phyloP scores from a whole-genome alignment of 1,140 invertebrate genomes.

The Drosophila sproati region DNA sequence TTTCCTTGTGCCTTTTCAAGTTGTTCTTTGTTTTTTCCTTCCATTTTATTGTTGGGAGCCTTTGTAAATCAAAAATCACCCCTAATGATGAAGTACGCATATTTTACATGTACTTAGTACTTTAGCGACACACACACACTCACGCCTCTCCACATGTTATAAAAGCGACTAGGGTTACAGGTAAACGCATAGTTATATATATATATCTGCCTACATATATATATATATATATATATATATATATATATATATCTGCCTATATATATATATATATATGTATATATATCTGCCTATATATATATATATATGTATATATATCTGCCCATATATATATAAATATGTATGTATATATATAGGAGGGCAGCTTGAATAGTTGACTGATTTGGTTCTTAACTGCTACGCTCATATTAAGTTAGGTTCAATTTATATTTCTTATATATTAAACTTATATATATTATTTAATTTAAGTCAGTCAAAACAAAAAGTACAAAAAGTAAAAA shows the following conservation, averaged over 20 bases:
- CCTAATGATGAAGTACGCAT: conserved; percentile 57
- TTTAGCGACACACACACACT: conserved; percentile 29
- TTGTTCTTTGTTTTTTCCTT: conserved; percentile 46
- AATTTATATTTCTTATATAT: too few species aligned
- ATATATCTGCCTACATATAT: not conserved
- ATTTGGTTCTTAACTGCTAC: not conserved
- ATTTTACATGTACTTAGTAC: conserved; percentile 44
- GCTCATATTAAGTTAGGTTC: too few species aligned
- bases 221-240: too few species aligned
- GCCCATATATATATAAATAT: too few species aligned
- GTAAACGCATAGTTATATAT: not conserved
- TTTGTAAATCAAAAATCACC: conserved; percentile 57
- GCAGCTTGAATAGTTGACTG: not conserved
- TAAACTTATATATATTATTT: too few species aligned
- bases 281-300: not conserved
- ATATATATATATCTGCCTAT: too few species aligned
- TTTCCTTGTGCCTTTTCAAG: conserved; percentile 31
- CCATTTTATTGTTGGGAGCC: conserved; percentile 32
- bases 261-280: not conserved
- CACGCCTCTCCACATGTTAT: not conserved
- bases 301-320: too few species aligned
- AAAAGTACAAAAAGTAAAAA: too few species aligned
- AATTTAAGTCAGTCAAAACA: too few species aligned
- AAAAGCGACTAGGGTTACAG: conserved; percentile 41
- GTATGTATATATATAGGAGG: not conserved